Base-by-base conservation (phyloP, 2,888 invertebrate species). In the Oscheius sp. region DNA sequence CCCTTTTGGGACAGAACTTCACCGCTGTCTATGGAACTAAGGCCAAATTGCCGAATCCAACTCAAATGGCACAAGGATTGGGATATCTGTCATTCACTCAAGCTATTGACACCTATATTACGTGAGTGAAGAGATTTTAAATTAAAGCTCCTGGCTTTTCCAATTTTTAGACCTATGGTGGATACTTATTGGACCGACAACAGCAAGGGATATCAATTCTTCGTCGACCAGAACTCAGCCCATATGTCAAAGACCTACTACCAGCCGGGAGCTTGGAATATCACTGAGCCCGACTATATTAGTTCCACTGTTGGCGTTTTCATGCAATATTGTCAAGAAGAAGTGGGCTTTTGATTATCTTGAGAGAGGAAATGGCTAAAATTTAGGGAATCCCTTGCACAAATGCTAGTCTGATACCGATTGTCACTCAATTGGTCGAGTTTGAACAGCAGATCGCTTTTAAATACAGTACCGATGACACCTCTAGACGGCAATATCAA, bases 401-500 rank as follows among this genome's bases (percentile, higher is more conserved):
- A 1, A 2, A 29, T 34, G 55, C 0, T 20, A 39, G 8, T 23
- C 1, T 50, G 1, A 31, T 0, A 6, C 6, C 65, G n/a, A 23
- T 48, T 10, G 46, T 73, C 5, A 17, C 61, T 8, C 33, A 31
- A 0, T 55, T 75, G 31, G 45, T 77, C 48, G 69, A 77, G 29
- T 77, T 71, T 37, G 79, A 79, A 58, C 72, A 73, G 34, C 42
- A 8, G 0, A 68, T 79, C 34, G 75, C 73, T 4, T 53, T 8
- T 23, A 67, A 66, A 8, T 77, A 73, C 70, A 75, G 76, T 39
- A 78, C 81, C 12, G 74, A 74, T 45, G 81, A 82, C 50, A 78
- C 76, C 1, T 70, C 76, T 20, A 72, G 82, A 27, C 69, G 84
- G 31, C 73, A 83, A 50, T 82, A 75, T 55, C 65, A 74, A 8